Evolutionary conservation across 1,140 invertebrate species (phyloP).

Genomic region (Brachionus calyciflorus): DNA sequence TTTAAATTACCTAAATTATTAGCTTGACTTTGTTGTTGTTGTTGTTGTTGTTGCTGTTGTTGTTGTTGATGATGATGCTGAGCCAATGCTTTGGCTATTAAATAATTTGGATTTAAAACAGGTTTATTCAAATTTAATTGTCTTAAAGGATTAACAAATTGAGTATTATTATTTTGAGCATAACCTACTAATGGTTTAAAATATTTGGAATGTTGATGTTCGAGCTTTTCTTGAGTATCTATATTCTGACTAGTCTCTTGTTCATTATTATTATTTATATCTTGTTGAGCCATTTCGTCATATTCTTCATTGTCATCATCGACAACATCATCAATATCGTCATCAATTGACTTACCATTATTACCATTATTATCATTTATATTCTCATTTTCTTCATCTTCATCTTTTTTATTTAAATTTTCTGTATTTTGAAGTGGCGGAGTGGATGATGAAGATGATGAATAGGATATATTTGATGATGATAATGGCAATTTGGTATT

Average conservation of each 20-base stretch:
- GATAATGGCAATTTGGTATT: not conserved
- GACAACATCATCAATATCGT: not conserved
- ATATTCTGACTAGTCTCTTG: constrained; percentile 1
- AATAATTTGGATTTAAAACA: not conserved
- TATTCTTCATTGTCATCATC: constrained; percentile 20
- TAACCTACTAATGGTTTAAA: not conserved
- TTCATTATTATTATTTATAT: constrained; percentile 9
- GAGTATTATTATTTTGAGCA: no score
- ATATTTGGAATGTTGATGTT: not conserved
- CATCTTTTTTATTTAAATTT: not conserved
- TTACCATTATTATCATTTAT: not conserved
- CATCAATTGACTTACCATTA: not conserved
- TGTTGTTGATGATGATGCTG: constrained; percentile 2
- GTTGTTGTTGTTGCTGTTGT: no score
- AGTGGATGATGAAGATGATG: not conserved
- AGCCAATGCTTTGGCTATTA: constrained; percentile 5
- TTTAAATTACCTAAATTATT: not conserved
- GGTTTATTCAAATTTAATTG: constrained; percentile 21
- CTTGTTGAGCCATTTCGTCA: no score
- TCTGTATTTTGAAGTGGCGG: not conserved
- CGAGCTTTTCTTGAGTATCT: not conserved
- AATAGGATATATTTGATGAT: not conserved
- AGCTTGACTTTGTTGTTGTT: not conserved
- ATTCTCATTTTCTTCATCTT: not conserved
- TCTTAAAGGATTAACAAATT: not conserved